Conservation (phyloP, 2,113 vertebrate species). For the Mixornis gularis region DNA sequence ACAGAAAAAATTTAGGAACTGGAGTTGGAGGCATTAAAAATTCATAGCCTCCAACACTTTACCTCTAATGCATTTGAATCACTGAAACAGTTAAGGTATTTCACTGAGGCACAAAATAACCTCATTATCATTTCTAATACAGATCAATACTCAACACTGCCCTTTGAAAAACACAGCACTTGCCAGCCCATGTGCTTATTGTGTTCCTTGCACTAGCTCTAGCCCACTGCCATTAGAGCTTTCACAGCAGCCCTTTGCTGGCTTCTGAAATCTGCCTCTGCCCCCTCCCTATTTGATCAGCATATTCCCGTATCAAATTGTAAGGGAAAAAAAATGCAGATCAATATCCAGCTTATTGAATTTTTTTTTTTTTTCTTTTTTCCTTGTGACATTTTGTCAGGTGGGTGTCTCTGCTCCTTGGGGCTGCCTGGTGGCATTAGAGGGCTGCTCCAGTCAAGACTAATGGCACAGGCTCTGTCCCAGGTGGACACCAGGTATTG, state of each 20-base stretch:
- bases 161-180: slow-evolving; percentile 48
- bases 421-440: slow-evolving; percentile 55
- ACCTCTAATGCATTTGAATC: slow-evolving; percentile 31
- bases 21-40: slow-evolving; percentile 16
- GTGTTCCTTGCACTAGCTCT: slow-evolving; percentile 4
- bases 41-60: slow-evolving; percentile 6
- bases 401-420: slow-evolving; percentile 51
- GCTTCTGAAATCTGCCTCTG: neutral
- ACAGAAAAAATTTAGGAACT: slow-evolving; percentile 25
- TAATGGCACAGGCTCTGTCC: slow-evolving; percentile 59
- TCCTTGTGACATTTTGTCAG: slow-evolving; percentile 52
- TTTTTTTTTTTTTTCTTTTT: neutral
- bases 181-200: slow-evolving; percentile 29
- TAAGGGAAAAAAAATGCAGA: neutral
- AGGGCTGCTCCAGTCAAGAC: slow-evolving; percentile 54
- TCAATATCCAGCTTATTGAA: slow-evolving; percentile 54
- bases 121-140: slow-evolving; percentile 80
- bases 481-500: slow-evolving; percentile 39
- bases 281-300: neutral
- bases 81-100: slow-evolving; percentile 64
- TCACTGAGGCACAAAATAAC: slow-evolving; percentile 51
- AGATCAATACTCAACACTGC: slow-evolving; percentile 66
- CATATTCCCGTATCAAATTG: neutral
- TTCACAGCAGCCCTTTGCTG: neutral
- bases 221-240: slow-evolving; percentile 51